These are phyloP conservation scores for Dasyurus viverrinus DNA, from an alignment of 2,113 vertebrate species.

Conservation along the genomic window DNA sequence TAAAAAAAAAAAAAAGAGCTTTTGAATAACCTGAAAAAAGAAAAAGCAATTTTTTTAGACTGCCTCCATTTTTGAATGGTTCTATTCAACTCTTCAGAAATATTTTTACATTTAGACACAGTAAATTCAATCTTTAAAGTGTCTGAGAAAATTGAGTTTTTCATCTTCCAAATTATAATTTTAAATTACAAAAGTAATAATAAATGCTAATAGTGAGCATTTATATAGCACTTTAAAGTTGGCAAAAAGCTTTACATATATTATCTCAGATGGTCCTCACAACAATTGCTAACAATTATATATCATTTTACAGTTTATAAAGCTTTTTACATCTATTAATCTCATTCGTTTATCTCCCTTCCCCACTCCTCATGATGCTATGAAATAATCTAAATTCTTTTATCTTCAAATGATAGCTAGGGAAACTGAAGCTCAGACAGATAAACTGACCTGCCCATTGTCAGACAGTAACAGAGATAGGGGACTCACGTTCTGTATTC, in stretches of 20 bases:
- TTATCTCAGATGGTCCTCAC: background rate
- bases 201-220: background rate
- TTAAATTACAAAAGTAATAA: background rate
- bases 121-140: background rate
- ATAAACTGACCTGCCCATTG: background rate
- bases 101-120: background rate
- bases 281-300: background rate
- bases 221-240: background rate
- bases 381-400: background rate
- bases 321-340: background rate
- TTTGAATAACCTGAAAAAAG: background rate
- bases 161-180: background rate
- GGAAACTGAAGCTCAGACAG: background rate
- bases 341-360: background rate
- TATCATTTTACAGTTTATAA: background rate
- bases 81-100: no score
- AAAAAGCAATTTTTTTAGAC: background rate
- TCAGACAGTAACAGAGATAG: background rate
- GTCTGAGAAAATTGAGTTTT: fast-evolving
- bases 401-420: background rate
- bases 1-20: background rate
- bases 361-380: background rate
- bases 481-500: background rate
- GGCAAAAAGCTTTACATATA: background rate
- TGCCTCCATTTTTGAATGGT: background rate